Base-by-base conservation (phyloP, 2,113 vertebrate genomes). In the Gavia stellata region DNA sequence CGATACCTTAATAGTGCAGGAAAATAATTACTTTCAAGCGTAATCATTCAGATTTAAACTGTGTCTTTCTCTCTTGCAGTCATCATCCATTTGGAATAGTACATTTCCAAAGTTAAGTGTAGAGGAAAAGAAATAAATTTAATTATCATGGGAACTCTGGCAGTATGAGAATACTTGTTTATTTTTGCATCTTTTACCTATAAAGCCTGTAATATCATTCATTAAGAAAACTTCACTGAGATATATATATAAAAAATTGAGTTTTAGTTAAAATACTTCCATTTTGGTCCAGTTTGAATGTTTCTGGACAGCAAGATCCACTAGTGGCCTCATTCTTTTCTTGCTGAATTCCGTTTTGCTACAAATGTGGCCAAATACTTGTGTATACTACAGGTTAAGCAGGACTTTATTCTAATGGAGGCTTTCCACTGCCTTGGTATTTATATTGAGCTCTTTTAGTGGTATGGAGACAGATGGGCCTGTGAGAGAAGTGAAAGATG, bases 61-160 rank as follows among this genome's bases (percentile, higher is more conserved):
- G 44, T 55, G 71, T 84, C 18, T 55, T 95, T 67, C 31, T 94
- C 88, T 96, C 36, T 31, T 18, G 75, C 65, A 74, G 88, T 90
- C 71, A 88, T 80, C 88, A 94, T 75, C 92, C 94, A 92, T 75
- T 49, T 94, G 75, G 63, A 68, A 38, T 33, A 73, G 65, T 66
- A 10, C 33, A 14, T 84, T 78, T 59, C 91, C 82, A 86, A 95
- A 85, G 86, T 97, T 88, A 91, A 92, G 58, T 34, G 49, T 4
- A 78, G 56, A 61, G 47, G 9, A 58, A 36, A 75, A 71, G 45
- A 77, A 61, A 59, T 40, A 59, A 50, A 61, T 65, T 8, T 26
- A 44, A 28, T 70, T 8, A 65, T 59, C 50, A 36, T 36, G 7
- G 28, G 3, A 44, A 14, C 28, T 68, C 42, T 33, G 44, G 68